Base-by-base conservation (phyloP, 2,113 vertebrate genomes). In the Periophthalmodon schlosseri region DNA sequence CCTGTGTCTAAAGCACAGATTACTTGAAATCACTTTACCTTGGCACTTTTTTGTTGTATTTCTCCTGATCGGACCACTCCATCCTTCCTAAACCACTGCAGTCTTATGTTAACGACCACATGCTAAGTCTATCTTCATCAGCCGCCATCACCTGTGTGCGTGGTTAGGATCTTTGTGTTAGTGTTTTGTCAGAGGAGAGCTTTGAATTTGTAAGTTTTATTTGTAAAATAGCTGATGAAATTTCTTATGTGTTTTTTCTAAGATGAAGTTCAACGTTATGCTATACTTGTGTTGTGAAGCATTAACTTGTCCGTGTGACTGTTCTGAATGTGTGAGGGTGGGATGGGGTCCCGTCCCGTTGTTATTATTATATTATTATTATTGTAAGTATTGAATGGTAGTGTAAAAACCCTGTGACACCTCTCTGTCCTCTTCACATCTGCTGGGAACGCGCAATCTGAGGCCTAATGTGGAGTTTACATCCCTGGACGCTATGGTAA, bases 11-110 rank as follows among this genome's bases (percentile, higher is more conserved):
- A 85, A 91, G 88, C 91, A 91, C 86, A 86, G 86, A 80, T 94
- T 94, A 96, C 94, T 95, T 95, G 94, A 95, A 95, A 91, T 94
- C 81, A 89, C 81, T 93, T 91, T 92, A 94, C 89, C 91, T 92
- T 94, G 93, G 95, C 95, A 95, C 95, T 96, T 96, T 94, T 90
- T 83, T 49, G 78, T 58, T 56, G 39, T 24, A 28, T 66, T 64
- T 15, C 50, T 36, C 82, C 78, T 47, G 34, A 78, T 76, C 77
- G 79, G 84, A 89, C 86, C 77, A 82, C 71, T 87, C 70, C 28
- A 69, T 86, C 76, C 78, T 78, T 66, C 61, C 71, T 58, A 69
- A 61, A 73, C 81, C 83, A 85, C 84, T 84, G 81, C 81, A 81
- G 65, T 75, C 82, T 54, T n/a, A 44, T 71, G 69, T 34, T 78